Percentiles rank a stretch among this genome's conserved stretches.
Evolutionary conservation across 2,113 vertebrate species (phyloP).

Genomic region (Carassius auratus): DNA sequence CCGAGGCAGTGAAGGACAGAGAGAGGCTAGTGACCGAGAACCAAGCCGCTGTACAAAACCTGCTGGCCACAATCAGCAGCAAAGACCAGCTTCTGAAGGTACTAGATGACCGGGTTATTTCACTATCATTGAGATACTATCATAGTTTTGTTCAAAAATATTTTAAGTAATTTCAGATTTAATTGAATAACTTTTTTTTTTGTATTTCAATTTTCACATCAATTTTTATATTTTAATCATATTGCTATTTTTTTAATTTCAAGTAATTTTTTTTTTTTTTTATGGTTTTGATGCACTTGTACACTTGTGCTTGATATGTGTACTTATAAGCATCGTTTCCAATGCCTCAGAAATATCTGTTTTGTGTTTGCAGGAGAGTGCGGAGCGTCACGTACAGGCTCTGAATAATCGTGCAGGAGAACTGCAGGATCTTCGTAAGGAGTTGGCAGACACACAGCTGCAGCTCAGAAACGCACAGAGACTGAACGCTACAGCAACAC

Average conservation of each 20-base stretch:
- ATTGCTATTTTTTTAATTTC: too few relatives aligned
- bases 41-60: conserved; percentile 74
- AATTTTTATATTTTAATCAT: too few relatives aligned
- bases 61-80: conserved; percentile 76
- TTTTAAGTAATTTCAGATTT: background rate
- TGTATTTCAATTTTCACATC: background rate
- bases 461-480: conserved; percentile 67
- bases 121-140: too few relatives aligned
- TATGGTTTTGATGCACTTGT: background rate
- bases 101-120: background rate
- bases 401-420: conserved; percentile 72
- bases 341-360: conserved; percentile 2
- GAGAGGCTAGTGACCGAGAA: conserved; percentile 77
- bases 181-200: background rate
- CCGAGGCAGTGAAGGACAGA: conserved; percentile 75
- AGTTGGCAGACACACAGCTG: conserved; percentile 70
- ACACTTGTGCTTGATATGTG: background rate
- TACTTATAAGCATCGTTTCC: background rate
- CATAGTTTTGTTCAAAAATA: background rate
- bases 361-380: conserved; percentile 68
- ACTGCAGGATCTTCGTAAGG: conserved; percentile 73
- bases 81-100: conserved; percentile 81
- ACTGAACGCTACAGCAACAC: conserved; percentile 63
- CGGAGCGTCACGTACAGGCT: conserved; percentile 73
- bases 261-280: too few relatives aligned